phyloP scores from a whole-genome alignment of 1,140 invertebrate genomes.

The Tetraneura akinire region DNA sequence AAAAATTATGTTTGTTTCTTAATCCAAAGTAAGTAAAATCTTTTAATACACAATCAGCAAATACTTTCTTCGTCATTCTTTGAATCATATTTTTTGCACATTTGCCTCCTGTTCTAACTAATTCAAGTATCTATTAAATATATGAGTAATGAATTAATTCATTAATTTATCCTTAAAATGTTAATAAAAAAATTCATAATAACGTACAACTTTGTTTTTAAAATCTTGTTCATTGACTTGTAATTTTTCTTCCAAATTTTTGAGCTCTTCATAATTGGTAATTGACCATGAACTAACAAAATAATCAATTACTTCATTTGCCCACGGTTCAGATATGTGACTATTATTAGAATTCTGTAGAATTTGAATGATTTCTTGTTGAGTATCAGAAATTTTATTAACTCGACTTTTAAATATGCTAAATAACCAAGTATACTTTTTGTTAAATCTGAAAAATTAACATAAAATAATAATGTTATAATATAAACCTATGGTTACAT shows the following conservation, averaged over 20 bases:
- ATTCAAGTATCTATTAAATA: background rate
- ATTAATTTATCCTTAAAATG: background rate
- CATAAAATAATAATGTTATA: too few relatives aligned
- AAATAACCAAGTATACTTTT: too few relatives aligned
- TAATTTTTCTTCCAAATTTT: background rate
- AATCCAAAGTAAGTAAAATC: background rate
- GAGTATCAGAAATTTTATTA: too few relatives aligned
- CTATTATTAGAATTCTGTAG: too few relatives aligned
- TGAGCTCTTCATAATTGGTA: background rate
- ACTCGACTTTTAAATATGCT: too few relatives aligned
- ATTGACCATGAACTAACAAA: background rate
- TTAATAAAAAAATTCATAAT: background rate
- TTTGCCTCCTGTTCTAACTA: background rate
- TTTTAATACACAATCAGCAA: background rate
- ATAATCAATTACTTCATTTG: too few relatives aligned
- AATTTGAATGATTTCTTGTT: too few relatives aligned
- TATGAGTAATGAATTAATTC: background rate
- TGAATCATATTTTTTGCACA: background rate
- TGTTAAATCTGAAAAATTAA: too few relatives aligned
- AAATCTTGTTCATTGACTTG: conserved; percentile 6
- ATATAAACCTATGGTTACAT: too few relatives aligned
- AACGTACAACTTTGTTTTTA: background rate
- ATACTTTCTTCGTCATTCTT: background rate
- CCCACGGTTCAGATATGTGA: too few relatives aligned
- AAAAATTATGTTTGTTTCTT: background rate